Base-by-base conservation (phyloP, 1,140 invertebrate species). In the Melanaphis sacchari region DNA sequence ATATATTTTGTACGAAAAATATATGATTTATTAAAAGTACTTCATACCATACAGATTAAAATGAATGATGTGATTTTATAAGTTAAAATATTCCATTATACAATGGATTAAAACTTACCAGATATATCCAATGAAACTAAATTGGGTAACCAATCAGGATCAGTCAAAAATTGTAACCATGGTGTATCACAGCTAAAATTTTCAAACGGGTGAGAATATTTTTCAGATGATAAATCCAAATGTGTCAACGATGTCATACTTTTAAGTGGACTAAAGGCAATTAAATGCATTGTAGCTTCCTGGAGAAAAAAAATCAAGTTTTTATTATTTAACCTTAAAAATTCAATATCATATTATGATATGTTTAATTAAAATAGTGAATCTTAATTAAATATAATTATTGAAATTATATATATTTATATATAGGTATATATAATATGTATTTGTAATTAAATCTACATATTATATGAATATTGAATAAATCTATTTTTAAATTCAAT, bases 101-200 rank as follows among this genome's bases (percentile, higher is more conserved):
- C 22, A 59, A 59, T 90, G 31, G 38, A 66, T 41, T 59, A 66
- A 59, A 90, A 90, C 52, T 93, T 94, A 95, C 97, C 97, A 76
- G 97, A 97, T 94, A 98, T 96, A 95, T 98, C 97, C 92, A 98
- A 94, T 66, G 96, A 97, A 40, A 95, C 95, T 82, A 98, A 95
- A 94, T 97, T 95, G 43, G 96, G 97, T 94, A 97, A 95, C 94
- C 95, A 96, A 87, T 95, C 93, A 43, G 95, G 95, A 91, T 95
- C 94, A 94, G 96, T 95, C 24, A 95, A 96, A 94, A 95, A 96
- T 94, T 95, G 96, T 94, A 95, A 84, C 91, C 91, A 95, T 94
- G 95, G 96, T 95, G 95, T 95, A 94, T 94, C 95, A 94, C 95
- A 94, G 76, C 95, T 85, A 94, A 94, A 87, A 94, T 96, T 95